Base-by-base conservation (phyloP, 2,113 vertebrate species). In the Aviceda subcristata region DNA sequence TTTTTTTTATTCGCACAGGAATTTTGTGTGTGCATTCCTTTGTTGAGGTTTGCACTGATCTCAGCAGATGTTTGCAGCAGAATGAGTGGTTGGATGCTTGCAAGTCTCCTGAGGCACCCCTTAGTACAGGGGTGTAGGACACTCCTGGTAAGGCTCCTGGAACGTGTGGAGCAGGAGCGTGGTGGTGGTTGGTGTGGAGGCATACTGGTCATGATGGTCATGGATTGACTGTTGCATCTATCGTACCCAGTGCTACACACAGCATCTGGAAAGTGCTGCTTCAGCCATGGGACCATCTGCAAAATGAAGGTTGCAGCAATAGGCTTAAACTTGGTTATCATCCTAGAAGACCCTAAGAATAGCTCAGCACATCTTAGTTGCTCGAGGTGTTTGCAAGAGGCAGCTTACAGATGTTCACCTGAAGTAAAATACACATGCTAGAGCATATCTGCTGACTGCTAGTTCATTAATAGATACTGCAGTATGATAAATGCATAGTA, bases 1-100 rank as follows among this genome's bases (percentile, higher is more conserved):
- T 12, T 19, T 4, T 56, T 32, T 0, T 38, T 66, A 32, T n/a
- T 83, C 1, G 0, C 5, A 10, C 7, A 19, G 10, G 6, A 82
- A 11, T 38, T 66, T 81, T 55, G 17, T 12, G 2, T 50, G 13
- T 26, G 10, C 11, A 10, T 34, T 86, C 56, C 43, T 79, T 72
- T 75, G 30, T 5, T 38, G 38, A 60, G 9, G 59, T 64, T 75
- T 64, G 8, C 34, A 29, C 18, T 43, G 27, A 19, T 66, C 8
- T 64, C 27, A 64, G 43, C 12, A 43, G 43, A 22, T 21, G 6
- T 32, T 46, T 41, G 51, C 17, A 30, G 21, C 0, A 63, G 43
- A 59, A 67, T 6, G 15, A 69, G 24, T 5, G 9, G 15, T 1
- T 72, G 53, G 30, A 17, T 39, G 41, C 29, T 51, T 36, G 62